phyloP scores from a whole-genome alignment of 2,888 invertebrate species.

The Conus canariensis region DNA sequence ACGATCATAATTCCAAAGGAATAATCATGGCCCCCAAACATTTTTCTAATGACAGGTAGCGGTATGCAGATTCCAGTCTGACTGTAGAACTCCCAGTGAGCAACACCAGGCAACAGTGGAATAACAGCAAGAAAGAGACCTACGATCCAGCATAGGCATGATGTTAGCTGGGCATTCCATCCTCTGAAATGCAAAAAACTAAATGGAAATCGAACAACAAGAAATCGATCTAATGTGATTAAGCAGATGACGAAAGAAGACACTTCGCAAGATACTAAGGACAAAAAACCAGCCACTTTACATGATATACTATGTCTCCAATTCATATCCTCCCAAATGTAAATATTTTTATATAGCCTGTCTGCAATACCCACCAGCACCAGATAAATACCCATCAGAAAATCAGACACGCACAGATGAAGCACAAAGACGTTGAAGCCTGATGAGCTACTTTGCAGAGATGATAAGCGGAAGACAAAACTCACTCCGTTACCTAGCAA shows the following conservation, averaged over 20 bases:
- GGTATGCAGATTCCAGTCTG: constrained; percentile 74
- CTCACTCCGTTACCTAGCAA: neutral
- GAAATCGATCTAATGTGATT: constrained; percentile 82
- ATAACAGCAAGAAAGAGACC: neutral
- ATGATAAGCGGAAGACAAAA: neutral
- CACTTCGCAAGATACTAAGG: constrained; percentile 81
- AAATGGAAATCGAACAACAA: constrained; percentile 1
- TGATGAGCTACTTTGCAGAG: neutral
- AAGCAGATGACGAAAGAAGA: constrained; percentile 80
- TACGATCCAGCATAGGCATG: neutral
- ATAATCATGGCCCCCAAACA: constrained; percentile 75
- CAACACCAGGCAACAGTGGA: neutral
- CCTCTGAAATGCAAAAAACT: neutral
- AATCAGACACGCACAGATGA: constrained; percentile 44
- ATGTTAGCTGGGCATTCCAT: neutral
- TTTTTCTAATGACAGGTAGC: constrained; percentile 67
- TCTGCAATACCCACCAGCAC: constrained; percentile 58
- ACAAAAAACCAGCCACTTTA: constrained; percentile 57
- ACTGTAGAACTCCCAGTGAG: constrained; percentile 65
- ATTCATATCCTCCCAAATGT: constrained; percentile 56
- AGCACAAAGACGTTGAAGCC: neutral
- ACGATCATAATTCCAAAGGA: constrained; percentile 73
- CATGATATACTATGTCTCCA: constrained; percentile 59
- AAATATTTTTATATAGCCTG: constrained; percentile 53
- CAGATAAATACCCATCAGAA: constrained; percentile 60